Base-by-base conservation (phyloP, 1,140 invertebrate species). In the Sitodiplosis mosellana region DNA sequence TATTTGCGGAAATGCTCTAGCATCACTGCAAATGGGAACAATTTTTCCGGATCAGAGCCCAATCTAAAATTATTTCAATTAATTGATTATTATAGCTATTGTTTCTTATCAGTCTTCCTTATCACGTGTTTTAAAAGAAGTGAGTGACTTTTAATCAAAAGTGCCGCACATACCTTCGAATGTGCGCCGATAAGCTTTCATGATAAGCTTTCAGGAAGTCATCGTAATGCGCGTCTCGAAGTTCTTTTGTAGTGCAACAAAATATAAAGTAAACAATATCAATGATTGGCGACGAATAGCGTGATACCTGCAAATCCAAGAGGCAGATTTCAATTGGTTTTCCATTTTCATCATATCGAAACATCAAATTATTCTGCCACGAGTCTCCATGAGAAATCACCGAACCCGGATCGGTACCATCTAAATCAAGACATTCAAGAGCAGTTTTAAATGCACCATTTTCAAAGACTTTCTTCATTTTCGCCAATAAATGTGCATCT, bases 261-360 rank as follows among this genome's bases (percentile, higher is more conserved):
- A 69, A 70, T 3, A 77, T 54, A 50, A 74, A 69, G 50, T 74
- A 74, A 27, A 65, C 45, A 2, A 78, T 51, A 54, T 78, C 75
- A 1, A 64, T 50, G 0, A 65, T 55, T 1, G 72, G 65, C 21
- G 70, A 70, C 12, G 64, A 57, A 15, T 60, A 59, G 36, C 69
- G 66, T 18, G 61, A 52, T 8, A 71, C 59, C 60, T 76, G 73
- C 53, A 69, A 72, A 50, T 75, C 73, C 33, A 75, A 37, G 3
- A 69, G 59, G 12, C 63, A 60, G 2, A 69, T 14, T 40, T 40
- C 12, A 3, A 40, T 40, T 40, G 37, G 37, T 12, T 40, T 46
- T 4, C 59, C 57, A 18, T 55, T 54, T 11, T 66, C 12, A 12
- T 40, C 41, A 43, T 43, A 12, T 5, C 15, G 7, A 46, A 62